Conservation (phyloP, 2,113 vertebrate genomes). For the Leiothrix lutea region DNA sequence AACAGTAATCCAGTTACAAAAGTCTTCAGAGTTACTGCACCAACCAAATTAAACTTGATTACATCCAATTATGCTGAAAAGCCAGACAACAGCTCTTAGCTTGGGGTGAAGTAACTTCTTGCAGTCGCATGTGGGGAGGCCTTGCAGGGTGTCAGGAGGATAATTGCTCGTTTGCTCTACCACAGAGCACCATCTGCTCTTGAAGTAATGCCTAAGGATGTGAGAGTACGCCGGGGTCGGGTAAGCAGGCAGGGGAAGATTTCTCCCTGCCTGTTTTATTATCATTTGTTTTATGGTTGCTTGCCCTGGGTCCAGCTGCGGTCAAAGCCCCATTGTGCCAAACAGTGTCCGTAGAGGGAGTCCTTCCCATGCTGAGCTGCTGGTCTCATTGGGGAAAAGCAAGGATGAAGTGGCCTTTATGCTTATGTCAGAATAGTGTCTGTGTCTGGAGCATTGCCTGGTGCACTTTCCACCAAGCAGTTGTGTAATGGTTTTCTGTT, state of each 20-base stretch:
- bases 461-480: neutral
- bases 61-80: slow-evolving; percentile 77
- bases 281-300: neutral
- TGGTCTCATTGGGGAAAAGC: neutral
- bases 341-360: neutral
- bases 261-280: neutral
- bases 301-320: neutral
- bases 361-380: neutral
- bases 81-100: slow-evolving; percentile 77
- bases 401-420: slow-evolving; percentile 4
- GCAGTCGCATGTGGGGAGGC: slow-evolving; percentile 49
- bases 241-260: neutral
- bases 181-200: slow-evolving; percentile 65
- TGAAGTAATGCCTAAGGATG: slow-evolving; percentile 36
- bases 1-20: slow-evolving; percentile 77
- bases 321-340: slow-evolving; percentile 7
- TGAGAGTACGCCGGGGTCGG: neutral
- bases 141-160: slow-evolving; percentile 66
- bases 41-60: slow-evolving; percentile 78
- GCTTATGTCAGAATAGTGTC: neutral
- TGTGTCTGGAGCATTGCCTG: neutral
- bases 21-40: slow-evolving; percentile 75
- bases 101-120: slow-evolving; percentile 71
- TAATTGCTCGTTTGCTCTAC: slow-evolving; percentile 59
- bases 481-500: neutral